Percentiles rank a stretch among this genome's conserved stretches.
Conservation (phyloP, 2,113 vertebrate species). For the Orycteropus afer region DNA sequence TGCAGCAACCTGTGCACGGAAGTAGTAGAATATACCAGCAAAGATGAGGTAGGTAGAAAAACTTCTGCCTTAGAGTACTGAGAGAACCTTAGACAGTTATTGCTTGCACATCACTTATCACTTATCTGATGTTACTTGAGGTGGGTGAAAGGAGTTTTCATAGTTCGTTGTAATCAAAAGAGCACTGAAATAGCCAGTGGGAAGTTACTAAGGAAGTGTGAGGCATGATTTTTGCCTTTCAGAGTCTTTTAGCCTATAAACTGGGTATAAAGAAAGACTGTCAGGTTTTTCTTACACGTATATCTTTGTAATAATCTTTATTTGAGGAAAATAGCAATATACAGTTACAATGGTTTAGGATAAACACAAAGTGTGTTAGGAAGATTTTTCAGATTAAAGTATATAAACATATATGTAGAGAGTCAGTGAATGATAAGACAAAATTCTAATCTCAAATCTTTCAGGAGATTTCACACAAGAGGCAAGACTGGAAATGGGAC, state of each 20-base stretch:
- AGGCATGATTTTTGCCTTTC: background rate
- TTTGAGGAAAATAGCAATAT: slow-evolving; percentile 1
- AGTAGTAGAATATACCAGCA: slow-evolving; percentile 95
- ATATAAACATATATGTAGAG: background rate
- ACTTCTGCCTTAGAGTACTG: background rate
- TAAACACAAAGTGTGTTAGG: background rate
- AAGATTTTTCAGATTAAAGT: slow-evolving; percentile 37
- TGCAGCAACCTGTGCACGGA: slow-evolving; percentile 98
- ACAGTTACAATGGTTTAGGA: background rate
- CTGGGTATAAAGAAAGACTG: background rate
- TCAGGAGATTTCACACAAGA: background rate
- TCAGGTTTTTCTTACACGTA: background rate
- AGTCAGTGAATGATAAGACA: slow-evolving; percentile 19
- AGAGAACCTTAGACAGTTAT: background rate
- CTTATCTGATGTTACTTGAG: slow-evolving; percentile 34
- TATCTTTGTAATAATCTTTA: slow-evolving; percentile 26
- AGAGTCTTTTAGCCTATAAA: slow-evolving; percentile 8
- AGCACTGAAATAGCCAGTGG: background rate
- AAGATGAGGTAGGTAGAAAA: slow-evolving; percentile 91
- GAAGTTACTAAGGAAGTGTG: background rate
- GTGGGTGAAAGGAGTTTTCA: background rate
- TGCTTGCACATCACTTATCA: slow-evolving; percentile 19
- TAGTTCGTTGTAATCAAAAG: slow-evolving; percentile 5
- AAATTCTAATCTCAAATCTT: slow-evolving; percentile 7
- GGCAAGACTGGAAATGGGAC: background rate